Evolutionary conservation across 1,140 invertebrate species (phyloP), one percentile per base, ranked within the genome.

Genomic region (Micrasema minimum): DNA sequence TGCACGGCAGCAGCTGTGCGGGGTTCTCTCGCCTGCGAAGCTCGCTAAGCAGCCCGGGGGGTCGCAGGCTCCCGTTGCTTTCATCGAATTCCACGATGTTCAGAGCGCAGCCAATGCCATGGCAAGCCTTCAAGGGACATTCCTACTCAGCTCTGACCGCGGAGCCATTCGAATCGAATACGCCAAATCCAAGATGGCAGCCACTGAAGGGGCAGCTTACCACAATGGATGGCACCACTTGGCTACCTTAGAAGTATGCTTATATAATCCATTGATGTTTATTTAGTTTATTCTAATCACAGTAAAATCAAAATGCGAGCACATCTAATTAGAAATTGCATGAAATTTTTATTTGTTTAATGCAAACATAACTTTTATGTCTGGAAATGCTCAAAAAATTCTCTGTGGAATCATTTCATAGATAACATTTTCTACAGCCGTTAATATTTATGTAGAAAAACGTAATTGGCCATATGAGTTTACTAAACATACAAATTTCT

Each of bases 121-220:
- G 91, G 89, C 90, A 77, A 89, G 92, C 77, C 90, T 99, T 76
- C 96, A 98, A 85, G 96, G 96, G 80, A 94, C 94, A 81, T 93
- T 96, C 83, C 90, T 98, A 75, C 89, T 96, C 80, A 96, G 95
- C 82, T 97, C 95, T 71, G 96, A 98, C 82, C 90, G 93, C 76
- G 95, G 95, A 78, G 94, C 96, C 80, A 97, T 99, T 83, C 91
- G 96, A 83, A 97, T 98, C 83, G 97, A 99, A 89, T 98, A 96
- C 88, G 96, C 96, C 82, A 96, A 96, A 88, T 96, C 93, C 86
- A 97, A 97, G 90, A 98, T 98, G 96, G 89, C 87, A 79, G 71
- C 79, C 75, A 89, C 88, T 72, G 93, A 95, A 87, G 90, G 91
- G 85, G 87, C 72, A 35, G 69, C 74, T 72, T 73, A 71, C 71